Conservation (phyloP, 2,113 vertebrate genomes). For the Onychorhynchus coronatus region DNA sequence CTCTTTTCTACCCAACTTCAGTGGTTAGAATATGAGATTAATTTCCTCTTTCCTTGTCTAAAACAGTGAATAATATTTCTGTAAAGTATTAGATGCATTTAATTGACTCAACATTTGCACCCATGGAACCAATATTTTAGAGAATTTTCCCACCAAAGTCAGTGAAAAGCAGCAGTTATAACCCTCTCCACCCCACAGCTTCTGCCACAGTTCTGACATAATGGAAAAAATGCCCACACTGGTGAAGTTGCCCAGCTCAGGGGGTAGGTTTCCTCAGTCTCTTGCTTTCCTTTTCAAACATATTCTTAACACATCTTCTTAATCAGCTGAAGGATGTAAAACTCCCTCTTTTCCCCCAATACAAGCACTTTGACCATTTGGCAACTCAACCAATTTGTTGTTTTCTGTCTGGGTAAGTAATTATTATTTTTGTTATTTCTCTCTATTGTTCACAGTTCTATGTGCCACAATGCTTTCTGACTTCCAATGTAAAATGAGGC, state of each 20-base stretch:
- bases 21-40: neutral
- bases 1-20: neutral
- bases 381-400: neutral
- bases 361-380: neutral
- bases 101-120: neutral
- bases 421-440: neutral
- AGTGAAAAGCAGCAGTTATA: neutral
- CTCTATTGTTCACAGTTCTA: neutral
- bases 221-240: neutral
- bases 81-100: neutral
- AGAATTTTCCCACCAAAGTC: neutral
- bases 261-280: neutral
- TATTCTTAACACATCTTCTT: neutral
- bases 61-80: neutral
- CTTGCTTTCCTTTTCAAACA: neutral
- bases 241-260: neutral
- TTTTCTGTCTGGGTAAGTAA: neutral
- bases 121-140: fast-evolving
- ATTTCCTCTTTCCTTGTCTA: neutral
- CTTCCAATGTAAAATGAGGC: neutral
- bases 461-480: neutral
- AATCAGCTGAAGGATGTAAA: fast-evolving
- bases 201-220: fast-evolving
- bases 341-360: neutral
- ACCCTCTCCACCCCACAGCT: neutral